Evolutionary conservation across 2,888 invertebrate genomes (phyloP).

Genomic region (Oegoconia quadripuncta): DNA sequence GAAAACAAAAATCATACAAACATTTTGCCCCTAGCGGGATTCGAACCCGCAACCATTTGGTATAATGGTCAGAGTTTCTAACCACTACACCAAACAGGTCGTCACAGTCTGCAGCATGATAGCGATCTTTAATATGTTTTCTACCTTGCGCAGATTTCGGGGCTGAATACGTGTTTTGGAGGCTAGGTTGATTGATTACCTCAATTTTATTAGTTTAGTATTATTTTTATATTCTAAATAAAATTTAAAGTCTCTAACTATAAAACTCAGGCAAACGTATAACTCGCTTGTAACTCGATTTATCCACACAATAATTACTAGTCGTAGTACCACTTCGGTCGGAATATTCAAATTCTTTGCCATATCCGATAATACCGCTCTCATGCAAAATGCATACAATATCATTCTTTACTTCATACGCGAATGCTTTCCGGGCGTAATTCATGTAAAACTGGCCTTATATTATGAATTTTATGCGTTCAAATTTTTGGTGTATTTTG

Average conservation of each 20-base stretch:
- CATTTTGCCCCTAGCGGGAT: no score
- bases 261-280: not conserved
- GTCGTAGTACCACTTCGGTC: conserved; percentile 33
- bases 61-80: no score
- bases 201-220: no score
- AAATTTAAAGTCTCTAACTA: not conserved
- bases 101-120: no score
- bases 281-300: conserved; percentile 1
- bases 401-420: conserved; percentile 73
- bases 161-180: no score
- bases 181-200: no score
- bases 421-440: conserved; percentile 62
- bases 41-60: no score
- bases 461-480: conserved; percentile 71
- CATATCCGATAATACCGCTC: conserved; percentile 71
- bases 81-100: no score
- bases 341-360: conserved; percentile 73
- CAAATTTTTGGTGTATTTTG: conserved; percentile 50
- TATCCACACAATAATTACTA: conserved; percentile 5
- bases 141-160: no score
- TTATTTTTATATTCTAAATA: no score
- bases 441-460: conserved; percentile 73
- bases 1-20: no score
- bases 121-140: no score
- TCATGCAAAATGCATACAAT: conserved; percentile 78